Conservation (phyloP, 1,140 invertebrate genomes). For the Sycobia sp. region DNA sequence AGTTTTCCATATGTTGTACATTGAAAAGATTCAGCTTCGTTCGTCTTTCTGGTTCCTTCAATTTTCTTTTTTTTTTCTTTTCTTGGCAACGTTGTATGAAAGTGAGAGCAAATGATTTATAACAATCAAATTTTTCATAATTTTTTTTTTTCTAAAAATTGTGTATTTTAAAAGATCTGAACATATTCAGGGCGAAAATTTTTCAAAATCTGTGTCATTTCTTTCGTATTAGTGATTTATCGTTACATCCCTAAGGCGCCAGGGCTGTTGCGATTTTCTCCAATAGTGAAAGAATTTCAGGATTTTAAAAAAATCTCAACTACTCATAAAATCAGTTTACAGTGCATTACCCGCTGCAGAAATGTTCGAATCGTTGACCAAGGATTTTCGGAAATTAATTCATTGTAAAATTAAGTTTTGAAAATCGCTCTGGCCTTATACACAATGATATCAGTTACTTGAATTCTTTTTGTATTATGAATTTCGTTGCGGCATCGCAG, state of each 20-base stretch:
- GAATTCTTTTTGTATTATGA: too few species aligned
- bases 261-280: constrained; percentile 1
- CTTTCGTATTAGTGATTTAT: constrained; percentile 11
- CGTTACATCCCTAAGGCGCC: constrained; percentile 22
- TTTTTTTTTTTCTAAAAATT: too few species aligned
- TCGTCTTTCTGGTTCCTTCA: constrained; percentile 14
- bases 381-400: constrained; percentile 7
- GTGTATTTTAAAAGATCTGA: too few species aligned
- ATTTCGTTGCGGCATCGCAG: constrained; percentile 13
- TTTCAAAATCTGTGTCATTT: too few species aligned
- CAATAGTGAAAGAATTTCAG: background rate
- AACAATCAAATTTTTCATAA: too few species aligned
- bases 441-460: too few species aligned
- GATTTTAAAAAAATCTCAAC: background rate
- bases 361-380: background rate
- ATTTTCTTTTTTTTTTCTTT: constrained; percentile 8
- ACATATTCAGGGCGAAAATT: too few species aligned
- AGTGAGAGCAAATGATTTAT: background rate
- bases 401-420: background rate
- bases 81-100: too few species aligned
- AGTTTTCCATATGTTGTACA: too few species aligned
- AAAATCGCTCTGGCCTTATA: constrained; percentile 2
- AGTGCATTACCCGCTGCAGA: background rate
- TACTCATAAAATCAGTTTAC: too few species aligned
- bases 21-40: background rate